Evolutionary conservation across 1,140 invertebrate genomes (phyloP), one percentile per base, ranked within the genome.

Genomic region (Drosophila pruinosa): DNA sequence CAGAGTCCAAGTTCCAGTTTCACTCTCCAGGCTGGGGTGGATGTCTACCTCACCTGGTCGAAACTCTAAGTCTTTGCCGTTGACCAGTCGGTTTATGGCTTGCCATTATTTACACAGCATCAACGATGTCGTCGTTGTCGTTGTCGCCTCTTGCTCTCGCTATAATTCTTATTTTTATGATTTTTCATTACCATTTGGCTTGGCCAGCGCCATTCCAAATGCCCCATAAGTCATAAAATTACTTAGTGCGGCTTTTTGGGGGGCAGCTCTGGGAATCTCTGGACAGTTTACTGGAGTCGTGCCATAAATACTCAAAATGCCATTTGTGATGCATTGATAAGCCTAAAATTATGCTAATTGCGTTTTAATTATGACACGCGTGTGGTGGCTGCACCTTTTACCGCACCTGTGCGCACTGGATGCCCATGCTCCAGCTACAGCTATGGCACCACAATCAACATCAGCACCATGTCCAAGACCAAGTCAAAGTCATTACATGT

Each of bases 241-340:
- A 72, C 75, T 77, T 77, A 50, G 54, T 39, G 58, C 50, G 21
- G 48, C 58, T 67, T 53, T 71, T 34, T 31, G 14, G 34, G 39
- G 19, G 21, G 19, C 24, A 14, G 47, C 48, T 53, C 38, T 53
- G 34, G 57, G 22, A 41, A 19, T 2, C 12, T 8, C 12, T 5
- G 41, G 34, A 15, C 45, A 31, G 26, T 17, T 15, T 61, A 7
- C 50, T 77, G 48, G 22, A 67, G 73, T 61, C 68, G 59, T 57
- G 50, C 48, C 43, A 62, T 75, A 75, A 75, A 75, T 75, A 75
- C 69, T 72, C 70, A 59, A 76, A 65, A 54, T 77, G 74, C 48
- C 75, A 77, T 76, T 77, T 77, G 69, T 77, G 75, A 77, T 77
- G 68, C 75, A 72, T 70, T 78, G 75, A 78, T 78, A 78, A 78